Conservation (phyloP, 1,140 invertebrate species). For the Stegodyphus mimosarum region DNA sequence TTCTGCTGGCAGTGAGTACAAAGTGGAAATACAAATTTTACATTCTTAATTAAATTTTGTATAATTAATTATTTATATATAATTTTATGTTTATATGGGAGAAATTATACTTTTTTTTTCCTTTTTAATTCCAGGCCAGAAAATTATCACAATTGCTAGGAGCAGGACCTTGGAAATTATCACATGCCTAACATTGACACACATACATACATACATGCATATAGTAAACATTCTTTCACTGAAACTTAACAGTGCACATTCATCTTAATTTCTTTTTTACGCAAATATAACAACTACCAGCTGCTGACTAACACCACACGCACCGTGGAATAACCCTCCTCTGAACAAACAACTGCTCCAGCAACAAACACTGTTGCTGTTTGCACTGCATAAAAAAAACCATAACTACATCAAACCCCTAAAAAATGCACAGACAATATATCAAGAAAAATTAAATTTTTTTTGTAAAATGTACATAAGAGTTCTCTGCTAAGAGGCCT, state of each 20-base stretch:
- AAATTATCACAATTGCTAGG: conserved; percentile 59
- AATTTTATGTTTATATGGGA: conserved; percentile 13
- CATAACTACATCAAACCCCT: conserved; percentile 12
- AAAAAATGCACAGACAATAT: conserved; percentile 32
- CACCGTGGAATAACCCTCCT: conserved; percentile 6
- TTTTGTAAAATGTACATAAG: conserved; percentile 13
- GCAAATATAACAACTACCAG: conserved; percentile 38
- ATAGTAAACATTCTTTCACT: not conserved
- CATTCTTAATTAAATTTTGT: not conserved
- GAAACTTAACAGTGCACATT: conserved; percentile 24
- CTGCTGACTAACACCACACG: conserved; percentile 43
- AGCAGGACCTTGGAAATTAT: conserved; percentile 58
- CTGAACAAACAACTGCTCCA: conserved; percentile 4
- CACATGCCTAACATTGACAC: conserved; percentile 52
- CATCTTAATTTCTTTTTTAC: conserved; percentile 31
- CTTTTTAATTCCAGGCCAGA: conserved; percentile 52
- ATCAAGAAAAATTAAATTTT: not conserved
- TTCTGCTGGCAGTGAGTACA: conserved; percentile 38
- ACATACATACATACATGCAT: conserved; percentile 35
- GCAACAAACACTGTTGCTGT: conserved; percentile 20
- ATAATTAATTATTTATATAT: conserved; percentile 15
- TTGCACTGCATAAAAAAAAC: conserved; percentile 31
- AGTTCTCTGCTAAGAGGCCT: conserved; percentile 40
- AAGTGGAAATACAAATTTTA: conserved; percentile 42
- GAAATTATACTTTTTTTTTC: conserved; percentile 14